A percentile compares a stretch with the other conserved stretches of the same genome.
Evolutionary conservation across 2,888 invertebrate species (phyloP).

Genomic region (Zonitis immaculata): DNA sequence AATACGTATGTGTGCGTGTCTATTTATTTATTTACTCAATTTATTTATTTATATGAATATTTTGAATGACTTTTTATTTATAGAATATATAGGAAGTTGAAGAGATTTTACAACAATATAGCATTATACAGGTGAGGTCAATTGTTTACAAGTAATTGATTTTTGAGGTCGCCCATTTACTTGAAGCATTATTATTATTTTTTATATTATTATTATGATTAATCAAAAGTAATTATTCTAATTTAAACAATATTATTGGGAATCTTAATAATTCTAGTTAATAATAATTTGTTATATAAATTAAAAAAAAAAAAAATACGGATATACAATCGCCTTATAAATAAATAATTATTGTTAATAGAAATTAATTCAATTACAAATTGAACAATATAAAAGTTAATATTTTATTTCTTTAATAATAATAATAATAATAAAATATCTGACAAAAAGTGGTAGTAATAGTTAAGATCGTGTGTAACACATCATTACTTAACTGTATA

Average conservation of each 20-base stretch:
- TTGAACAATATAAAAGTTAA: not conserved
- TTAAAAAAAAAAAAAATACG: not conserved
- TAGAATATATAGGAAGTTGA: conserved; percentile 16
- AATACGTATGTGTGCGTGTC: not conserved
- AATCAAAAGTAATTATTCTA: not conserved
- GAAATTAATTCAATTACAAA: conserved; percentile 2
- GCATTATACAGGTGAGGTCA: conserved; percentile 9
- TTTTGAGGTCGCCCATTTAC: conserved; percentile 9
- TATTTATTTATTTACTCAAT: too few species aligned
- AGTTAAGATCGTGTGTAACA: conserved; percentile 14
- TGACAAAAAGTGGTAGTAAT: not conserved
- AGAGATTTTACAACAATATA: conserved; percentile 2
- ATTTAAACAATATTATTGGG: not conserved
- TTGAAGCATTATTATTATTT: conserved; percentile 14
- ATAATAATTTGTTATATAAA: not conserved
- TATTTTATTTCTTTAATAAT: not conserved
- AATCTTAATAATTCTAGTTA: not conserved
- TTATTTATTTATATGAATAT: conserved; percentile 10
- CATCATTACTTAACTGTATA: conserved; percentile 45
- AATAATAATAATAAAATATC: too few species aligned
- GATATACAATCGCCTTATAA: not conserved
- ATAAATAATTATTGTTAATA: not conserved
- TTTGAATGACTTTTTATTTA: conserved; percentile 11
- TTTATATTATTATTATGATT: not conserved
- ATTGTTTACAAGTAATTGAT: conserved; percentile 13